Percentiles rank a stretch among this genome's conserved stretches.
These are phyloP conservation scores for Leucopternis melanops DNA, from an alignment of 2,113 vertebrate species.

Conservation along the genomic window DNA sequence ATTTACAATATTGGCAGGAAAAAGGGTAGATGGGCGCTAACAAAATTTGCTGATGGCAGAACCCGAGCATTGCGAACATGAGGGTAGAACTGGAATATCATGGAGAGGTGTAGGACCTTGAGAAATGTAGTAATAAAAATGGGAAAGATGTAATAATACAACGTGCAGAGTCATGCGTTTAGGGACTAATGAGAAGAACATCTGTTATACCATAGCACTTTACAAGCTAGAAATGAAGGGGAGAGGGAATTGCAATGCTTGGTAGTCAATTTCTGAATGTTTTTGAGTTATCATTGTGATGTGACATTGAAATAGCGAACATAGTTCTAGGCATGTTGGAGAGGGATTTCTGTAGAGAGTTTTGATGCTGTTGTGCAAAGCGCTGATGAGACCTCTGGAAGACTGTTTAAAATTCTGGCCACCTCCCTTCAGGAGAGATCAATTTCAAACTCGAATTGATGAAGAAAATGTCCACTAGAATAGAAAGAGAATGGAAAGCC, in stretches of 20 bases:
- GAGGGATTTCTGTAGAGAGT: not conserved
- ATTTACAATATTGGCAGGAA: not conserved
- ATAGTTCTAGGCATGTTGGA: not conserved
- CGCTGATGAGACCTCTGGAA: not conserved
- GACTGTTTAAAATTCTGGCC: not conserved
- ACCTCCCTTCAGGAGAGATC: not conserved
- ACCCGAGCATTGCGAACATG: not conserved
- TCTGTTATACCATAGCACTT: not conserved
- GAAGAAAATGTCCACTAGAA: not conserved
- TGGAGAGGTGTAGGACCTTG: not conserved
- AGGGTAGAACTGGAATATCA: not conserved
- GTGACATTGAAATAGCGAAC: not conserved
- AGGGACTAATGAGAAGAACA: not conserved
- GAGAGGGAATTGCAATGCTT: not conserved
- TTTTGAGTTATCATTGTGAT: not conserved
- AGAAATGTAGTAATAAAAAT: not conserved
- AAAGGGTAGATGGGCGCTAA: accelerated
- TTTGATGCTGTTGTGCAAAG: not conserved
- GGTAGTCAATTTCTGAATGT: not conserved
- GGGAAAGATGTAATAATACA: not conserved
- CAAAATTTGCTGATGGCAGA: not conserved
- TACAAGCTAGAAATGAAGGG: not conserved
- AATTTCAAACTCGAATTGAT: not conserved
- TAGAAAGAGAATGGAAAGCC: not conserved
- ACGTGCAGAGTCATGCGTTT: not conserved